Percentiles rank a stretch among this genome's conserved stretches.
phyloP scores from a whole-genome alignment of 92 coral and sea anemone genomes.

The Anthopleura xanthogrammica region DNA sequence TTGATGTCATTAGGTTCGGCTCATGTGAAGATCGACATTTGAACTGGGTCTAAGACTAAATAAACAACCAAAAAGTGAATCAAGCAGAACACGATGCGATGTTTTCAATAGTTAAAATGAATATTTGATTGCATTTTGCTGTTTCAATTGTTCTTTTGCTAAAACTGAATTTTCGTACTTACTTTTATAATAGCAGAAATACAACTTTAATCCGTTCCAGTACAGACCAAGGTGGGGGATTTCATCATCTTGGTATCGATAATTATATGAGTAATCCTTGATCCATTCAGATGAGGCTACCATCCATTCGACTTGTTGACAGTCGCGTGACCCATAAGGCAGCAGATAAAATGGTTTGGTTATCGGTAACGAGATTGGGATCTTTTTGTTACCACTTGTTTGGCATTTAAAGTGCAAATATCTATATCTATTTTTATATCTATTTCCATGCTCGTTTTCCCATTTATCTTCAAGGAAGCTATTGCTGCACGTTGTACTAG shows the following conservation, averaged over 20 bases:
- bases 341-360: slow-evolving; percentile 42
- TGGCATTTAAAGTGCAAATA: neutral
- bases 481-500: neutral
- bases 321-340: slow-evolving; percentile 52
- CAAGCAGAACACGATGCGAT: too few species aligned
- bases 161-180: slow-evolving; percentile 29
- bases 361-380: neutral
- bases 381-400: neutral
- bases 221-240: neutral
- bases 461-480: neutral
- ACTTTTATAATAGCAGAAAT: slow-evolving; percentile 2
- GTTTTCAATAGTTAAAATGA: too few species aligned
- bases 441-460: too few species aligned
- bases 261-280: neutral
- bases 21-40: too few species aligned
- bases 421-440: too few species aligned
- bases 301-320: slow-evolving; percentile 68
- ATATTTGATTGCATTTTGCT: neutral
- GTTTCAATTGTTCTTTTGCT: neutral
- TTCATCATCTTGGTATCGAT: neutral
- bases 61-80: too few species aligned
- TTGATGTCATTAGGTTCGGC: too few species aligned
- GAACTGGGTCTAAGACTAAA: too few species aligned
- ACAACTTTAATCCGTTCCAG: neutral
- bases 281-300: slow-evolving; percentile 60